These are phyloP conservation scores for Morone chrysops DNA, from an alignment of 2,113 vertebrate species.

Conservation along the genomic window DNA sequence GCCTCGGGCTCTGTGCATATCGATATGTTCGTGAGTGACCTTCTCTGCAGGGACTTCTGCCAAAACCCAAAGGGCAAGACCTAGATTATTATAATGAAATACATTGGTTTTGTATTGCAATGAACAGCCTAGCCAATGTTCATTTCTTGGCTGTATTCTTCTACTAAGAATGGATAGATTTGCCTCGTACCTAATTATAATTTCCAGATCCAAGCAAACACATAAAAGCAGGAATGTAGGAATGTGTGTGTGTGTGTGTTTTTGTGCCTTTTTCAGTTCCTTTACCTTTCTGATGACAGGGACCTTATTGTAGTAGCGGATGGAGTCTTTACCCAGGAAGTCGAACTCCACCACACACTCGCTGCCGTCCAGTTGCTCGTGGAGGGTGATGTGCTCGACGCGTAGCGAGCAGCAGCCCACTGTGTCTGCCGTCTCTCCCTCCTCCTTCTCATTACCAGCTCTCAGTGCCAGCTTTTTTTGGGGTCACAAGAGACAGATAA, in stretches of 20 bases:
- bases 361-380: conserved; percentile 76
- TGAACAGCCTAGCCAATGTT: not conserved
- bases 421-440: conserved; percentile 84
- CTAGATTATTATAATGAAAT: conserved; percentile 37
- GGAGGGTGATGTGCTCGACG: conserved; percentile 85
- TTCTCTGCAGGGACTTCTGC: conserved; percentile 41
- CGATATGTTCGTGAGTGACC: conserved; percentile 25
- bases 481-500: conserved; percentile 35
- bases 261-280: not conserved
- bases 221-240: not conserved
- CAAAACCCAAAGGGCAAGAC: conserved; percentile 46
- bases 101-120: not conserved
- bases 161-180: not conserved
- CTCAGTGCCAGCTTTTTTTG: conserved; percentile 81
- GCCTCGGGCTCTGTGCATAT: conserved; percentile 11
- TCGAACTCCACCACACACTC: conserved; percentile 81
- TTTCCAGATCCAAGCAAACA: not conserved
- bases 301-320: conserved; percentile 85
- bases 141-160: not conserved
- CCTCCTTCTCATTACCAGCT: conserved; percentile 88
- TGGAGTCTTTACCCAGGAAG: conserved; percentile 88
- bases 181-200: not conserved
- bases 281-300: conserved; percentile 82
- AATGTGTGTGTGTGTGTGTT: not conserved
- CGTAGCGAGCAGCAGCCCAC: conserved; percentile 87